These are phyloP conservation scores for Argyrosomus japonicus DNA, from an alignment of 2,113 vertebrate species.

Conservation along the genomic window DNA sequence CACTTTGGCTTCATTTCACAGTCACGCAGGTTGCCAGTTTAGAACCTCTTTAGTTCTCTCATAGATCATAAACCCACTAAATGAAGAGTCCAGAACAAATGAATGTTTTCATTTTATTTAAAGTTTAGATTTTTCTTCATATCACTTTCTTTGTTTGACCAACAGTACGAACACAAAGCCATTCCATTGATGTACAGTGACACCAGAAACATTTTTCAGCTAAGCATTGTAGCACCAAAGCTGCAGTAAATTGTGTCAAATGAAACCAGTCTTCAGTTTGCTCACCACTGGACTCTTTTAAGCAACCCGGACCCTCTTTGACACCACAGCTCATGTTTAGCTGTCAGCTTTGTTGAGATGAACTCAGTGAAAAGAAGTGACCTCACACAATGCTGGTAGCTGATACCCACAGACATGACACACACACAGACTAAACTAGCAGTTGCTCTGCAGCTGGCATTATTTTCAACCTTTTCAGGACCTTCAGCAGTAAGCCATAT, in stretches of 20 bases:
- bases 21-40: too few species aligned
- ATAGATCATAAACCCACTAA: too few species aligned
- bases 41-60: too few species aligned
- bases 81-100: background rate
- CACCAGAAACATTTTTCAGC: background rate
- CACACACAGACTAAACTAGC: background rate
- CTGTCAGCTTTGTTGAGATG: background rate
- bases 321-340: background rate
- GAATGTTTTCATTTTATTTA: background rate
- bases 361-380: background rate
- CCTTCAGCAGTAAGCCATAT: conserved; percentile 2
- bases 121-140: background rate
- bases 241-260: background rate
- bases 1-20: too few species aligned
- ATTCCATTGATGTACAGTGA: background rate
- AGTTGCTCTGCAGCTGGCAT: background rate
- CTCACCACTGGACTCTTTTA: background rate
- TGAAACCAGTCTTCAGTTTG: background rate
- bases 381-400: background rate
- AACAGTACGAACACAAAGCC: background rate
- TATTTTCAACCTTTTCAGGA: background rate
- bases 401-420: conserved; percentile 5
- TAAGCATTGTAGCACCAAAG: background rate
- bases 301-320: background rate
- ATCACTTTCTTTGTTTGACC: background rate